Conservation (phyloP, 2,888 invertebrate species). For the Teleiodes luculella region DNA sequence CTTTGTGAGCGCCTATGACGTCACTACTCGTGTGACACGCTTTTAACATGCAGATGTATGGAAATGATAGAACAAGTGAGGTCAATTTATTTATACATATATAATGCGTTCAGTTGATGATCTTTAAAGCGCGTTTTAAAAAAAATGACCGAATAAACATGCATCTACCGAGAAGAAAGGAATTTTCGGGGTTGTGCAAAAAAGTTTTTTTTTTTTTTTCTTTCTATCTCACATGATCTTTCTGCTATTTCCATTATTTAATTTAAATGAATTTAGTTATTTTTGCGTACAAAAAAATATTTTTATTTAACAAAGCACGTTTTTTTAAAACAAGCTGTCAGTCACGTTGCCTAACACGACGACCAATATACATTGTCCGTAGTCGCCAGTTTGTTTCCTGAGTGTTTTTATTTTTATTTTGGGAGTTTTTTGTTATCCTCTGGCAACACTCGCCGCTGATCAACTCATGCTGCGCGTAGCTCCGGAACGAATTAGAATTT, state of each 20-base stretch:
- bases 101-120: too few species aligned
- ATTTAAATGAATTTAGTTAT: too few species aligned
- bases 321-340: not conserved
- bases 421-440: not conserved
- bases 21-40: not conserved
- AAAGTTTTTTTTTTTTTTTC: too few species aligned
- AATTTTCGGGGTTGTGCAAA: too few species aligned
- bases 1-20: not conserved
- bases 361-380: slow-evolving; percentile 7
- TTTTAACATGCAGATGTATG: not conserved
- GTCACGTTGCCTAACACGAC: not conserved
- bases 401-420: not conserved
- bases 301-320: not conserved
- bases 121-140: too few species aligned
- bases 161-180: too few species aligned
- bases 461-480: slow-evolving; percentile 6
- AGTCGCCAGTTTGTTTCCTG: not conserved
- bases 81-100: too few species aligned
- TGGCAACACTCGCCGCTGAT: slow-evolving; percentile 7
- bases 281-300: too few species aligned
- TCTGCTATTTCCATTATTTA: too few species aligned
- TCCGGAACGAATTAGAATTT: slow-evolving; percentile 12
- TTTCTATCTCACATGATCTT: too few species aligned
- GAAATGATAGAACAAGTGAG: too few species aligned
- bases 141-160: too few species aligned